phyloP scores from a whole-genome alignment of 2,113 vertebrate species.

The Paralichthys olivaceus region DNA sequence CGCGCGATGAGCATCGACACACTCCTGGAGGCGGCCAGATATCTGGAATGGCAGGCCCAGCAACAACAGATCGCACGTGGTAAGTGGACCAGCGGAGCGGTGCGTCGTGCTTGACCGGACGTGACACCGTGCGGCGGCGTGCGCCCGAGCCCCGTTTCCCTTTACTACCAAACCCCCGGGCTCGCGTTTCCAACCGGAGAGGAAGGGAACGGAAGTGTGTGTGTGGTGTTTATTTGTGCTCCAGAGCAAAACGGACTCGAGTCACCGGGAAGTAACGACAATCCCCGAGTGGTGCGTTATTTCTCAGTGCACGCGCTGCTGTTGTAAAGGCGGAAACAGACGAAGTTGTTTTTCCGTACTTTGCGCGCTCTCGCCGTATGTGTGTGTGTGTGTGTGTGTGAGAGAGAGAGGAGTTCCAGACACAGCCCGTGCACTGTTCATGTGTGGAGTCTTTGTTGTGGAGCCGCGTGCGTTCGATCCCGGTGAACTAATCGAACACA shows the following conservation, averaged over 20 bases:
- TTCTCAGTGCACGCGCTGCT: conserved; percentile 1
- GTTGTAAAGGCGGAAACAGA: conserved; percentile 56
- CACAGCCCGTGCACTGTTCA: conserved; percentile 5
- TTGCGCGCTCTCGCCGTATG: conserved; percentile 58
- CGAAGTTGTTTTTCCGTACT: conserved; percentile 64
- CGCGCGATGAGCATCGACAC: conserved; percentile 96
- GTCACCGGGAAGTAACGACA: not conserved
- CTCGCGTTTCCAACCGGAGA: conserved; percentile 42
- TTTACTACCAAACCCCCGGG: conserved; percentile 23
- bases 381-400: not conserved
- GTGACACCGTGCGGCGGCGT: conserved; percentile 1
- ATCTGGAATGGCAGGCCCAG: conserved; percentile 96
- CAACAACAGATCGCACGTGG: conserved; percentile 94
- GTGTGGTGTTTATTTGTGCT: not conserved
- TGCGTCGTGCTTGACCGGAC: conserved; percentile 13
- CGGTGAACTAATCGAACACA: not conserved
- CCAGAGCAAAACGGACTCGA: not conserved
- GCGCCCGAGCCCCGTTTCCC: not conserved
- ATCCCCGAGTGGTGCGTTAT: no score
- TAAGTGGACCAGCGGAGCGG: conserved; percentile 76
- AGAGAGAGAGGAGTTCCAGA: conserved; percentile 35
- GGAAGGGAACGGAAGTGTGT: conserved; percentile 26
- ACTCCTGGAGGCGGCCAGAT: conserved; percentile 94
- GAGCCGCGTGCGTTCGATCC: no score
- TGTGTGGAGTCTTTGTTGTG: conserved; percentile 7